A percentile compares a stretch with the other conserved stretches of the same genome.
Conservation (phyloP, 2,888 invertebrate genomes). For the Andrena dorsata region DNA sequence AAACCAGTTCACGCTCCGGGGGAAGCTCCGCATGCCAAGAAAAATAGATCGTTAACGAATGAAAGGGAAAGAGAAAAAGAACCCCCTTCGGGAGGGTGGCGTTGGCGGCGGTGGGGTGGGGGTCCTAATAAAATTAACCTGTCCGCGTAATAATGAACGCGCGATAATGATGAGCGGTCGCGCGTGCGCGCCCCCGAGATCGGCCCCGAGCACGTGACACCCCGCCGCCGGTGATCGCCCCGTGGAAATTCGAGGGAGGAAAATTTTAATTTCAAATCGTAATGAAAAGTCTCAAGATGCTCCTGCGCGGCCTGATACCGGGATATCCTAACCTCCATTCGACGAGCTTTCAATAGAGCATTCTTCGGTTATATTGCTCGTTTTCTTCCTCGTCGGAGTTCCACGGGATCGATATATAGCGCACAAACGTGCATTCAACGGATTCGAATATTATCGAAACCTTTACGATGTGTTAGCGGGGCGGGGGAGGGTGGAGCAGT, state of each 20-base stretch:
- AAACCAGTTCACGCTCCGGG: slow-evolving; percentile 75
- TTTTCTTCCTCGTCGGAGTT: slow-evolving; percentile 59
- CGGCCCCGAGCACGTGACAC: neutral
- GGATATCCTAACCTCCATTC: slow-evolving; percentile 44
- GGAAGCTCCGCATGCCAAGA: slow-evolving; percentile 69
- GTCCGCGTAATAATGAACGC: slow-evolving; percentile 47
- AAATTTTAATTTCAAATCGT: slow-evolving; percentile 18
- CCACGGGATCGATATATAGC: slow-evolving; percentile 58
- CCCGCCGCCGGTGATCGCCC: neutral
- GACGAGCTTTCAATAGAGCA: slow-evolving; percentile 67
- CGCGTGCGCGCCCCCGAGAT: slow-evolving; percentile 13
- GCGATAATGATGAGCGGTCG: slow-evolving; percentile 25
- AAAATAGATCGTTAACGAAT: slow-evolving; percentile 73
- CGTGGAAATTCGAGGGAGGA: neutral
- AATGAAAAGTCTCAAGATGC: slow-evolving; percentile 24
- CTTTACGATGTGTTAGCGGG: slow-evolving; percentile 46
- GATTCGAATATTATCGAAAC: slow-evolving; percentile 66
- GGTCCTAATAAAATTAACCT: slow-evolving; percentile 62
- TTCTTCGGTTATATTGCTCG: slow-evolving; percentile 66
- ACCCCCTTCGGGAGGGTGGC: neutral
- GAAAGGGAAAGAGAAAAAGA: slow-evolving; percentile 19
- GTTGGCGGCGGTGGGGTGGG: neutral
- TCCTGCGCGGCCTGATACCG: neutral
- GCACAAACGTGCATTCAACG: slow-evolving; percentile 43
- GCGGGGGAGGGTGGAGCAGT: neutral